Base-by-base conservation (phyloP, 2,888 invertebrate genomes). In the Diachrysia chrysitis region DNA sequence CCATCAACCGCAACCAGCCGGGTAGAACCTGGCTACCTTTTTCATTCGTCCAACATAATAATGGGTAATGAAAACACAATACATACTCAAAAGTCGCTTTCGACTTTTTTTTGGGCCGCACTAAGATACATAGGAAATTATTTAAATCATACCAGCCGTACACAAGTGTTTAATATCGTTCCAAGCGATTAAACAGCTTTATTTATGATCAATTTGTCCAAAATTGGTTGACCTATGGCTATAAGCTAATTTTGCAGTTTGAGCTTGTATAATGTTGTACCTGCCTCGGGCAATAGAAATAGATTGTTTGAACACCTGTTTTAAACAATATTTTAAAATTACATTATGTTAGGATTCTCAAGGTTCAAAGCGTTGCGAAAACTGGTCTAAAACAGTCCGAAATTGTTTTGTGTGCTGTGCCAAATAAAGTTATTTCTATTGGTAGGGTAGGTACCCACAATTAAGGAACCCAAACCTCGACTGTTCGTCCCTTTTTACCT, bases 111-210 rank as follows among this genome's bases (percentile, higher is more conserved):
- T 83, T 83, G 63, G 37, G 54, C 83, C 77, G 72, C n/a, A 67
- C 63, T 23, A 29, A 57, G 69, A 71, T 42, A 73, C 71, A 79
- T 77, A 81, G 78, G 78, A 83, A 86, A 84, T 84, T 83, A 85
- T 87, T 85, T 70, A 79, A 78, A 83, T 72, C 65, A 16, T 60
- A 60, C 66, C 51, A 67, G 59, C 67, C 56, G 58, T 56, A 72
- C 58, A 55, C 51, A 69, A 66, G 74, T 67, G 71, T 74, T 66
- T 73, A 73, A 67, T 71, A 78, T 76, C 66, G 46, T 67, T 71
- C 37, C 56, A 56, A 69, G 59, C 67, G 69, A 79, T 76, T 82
- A 69, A 73, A 63, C 65, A 53, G 69, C 51, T 69, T 60, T 70
- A 69, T 79, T 79, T 79, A 82, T 57, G 65, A 37, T 65, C 69